Conservation (phyloP, 2,797 vertebrate genomes). For the Saxicola maurus region DNA sequence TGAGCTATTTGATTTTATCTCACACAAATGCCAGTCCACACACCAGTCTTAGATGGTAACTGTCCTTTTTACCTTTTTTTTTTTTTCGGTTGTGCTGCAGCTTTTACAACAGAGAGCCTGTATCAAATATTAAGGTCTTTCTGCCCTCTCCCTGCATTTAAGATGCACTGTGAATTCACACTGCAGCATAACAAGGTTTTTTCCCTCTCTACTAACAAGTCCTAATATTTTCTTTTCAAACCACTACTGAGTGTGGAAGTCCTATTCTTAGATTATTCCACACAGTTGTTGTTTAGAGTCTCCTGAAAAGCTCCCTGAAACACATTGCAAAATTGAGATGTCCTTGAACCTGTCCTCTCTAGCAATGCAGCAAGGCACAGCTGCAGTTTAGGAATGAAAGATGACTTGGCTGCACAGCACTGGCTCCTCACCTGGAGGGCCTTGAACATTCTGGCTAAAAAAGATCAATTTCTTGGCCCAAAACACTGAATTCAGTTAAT, state of each 20-base stretch:
- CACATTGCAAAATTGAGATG: not conserved
- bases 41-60: not conserved
- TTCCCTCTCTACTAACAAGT: not conserved
- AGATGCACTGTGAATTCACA: not conserved
- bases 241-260: not conserved
- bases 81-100: not conserved
- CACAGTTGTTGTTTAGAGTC: not conserved
- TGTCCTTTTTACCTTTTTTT: not conserved
- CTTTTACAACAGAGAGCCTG: not conserved
- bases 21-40: not conserved
- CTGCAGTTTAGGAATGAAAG: not conserved
- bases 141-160: not conserved
- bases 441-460: not conserved
- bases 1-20: not conserved
- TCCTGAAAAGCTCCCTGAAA: not conserved
- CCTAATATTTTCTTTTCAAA: not conserved
- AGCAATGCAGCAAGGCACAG: not conserved
- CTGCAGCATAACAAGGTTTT: not conserved
- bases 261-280: not conserved
- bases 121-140: not conserved
- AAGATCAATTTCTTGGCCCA: not conserved
- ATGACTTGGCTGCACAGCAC: not conserved
- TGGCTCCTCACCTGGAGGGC: not conserved
- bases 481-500: not conserved
- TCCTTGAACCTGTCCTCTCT: conserved; percentile 5